Evolutionary conservation across 64 coral and sea anemone species (phyloP), one percentile per base, ranked within the genome.

Genomic region (Orbicella faveolata): DNA sequence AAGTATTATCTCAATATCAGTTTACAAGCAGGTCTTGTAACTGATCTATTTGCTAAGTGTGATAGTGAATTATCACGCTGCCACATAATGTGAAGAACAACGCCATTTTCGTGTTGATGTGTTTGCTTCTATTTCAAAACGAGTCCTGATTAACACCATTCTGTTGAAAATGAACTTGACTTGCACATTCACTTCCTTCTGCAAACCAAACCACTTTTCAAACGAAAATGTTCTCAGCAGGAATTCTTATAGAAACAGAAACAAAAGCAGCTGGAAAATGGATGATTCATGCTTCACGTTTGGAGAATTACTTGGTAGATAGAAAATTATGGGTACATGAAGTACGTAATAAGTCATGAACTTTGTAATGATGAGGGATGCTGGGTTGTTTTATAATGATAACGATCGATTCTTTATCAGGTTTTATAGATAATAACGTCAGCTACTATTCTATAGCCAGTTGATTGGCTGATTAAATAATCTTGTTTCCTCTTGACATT

Each of bases 11-110:
- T 70, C 55, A 0, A 14, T 59, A 7, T 70, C 21, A 11, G 21
- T 20, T 25, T 26, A 57, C 77, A 79, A 79, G 77, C 77, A 59
- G 77, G 77, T 79, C 77, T 79, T 79, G 77, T 79, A 20, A 59
- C 36, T 59, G 77, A 57, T n/a, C 21, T 61, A 57, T 57, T 34
- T 44, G 4, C 52, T 61, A 61, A 57, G 8, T 35, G 14, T 35
- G 36, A 76, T 44, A 41, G 13, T 20, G 17, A 41, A 76, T 76
- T 76, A 6, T 59, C 55, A 59, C 15, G 25, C n/a, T 70, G 20
- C 21, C 8, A 70, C 67, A 33, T 25, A 33, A 70, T 8, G 25
- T 70, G 23, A 70, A n/a, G 11, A 59, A 59, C 15, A 16, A 59
- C 11, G 55, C 55, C 55, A 59, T 59, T 59, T 59, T 59, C 55